A percentile compares a stretch with the other conserved stretches of the same genome.
phyloP scores from a whole-genome alignment of 2,888 invertebrate species.

The Pyrgus malvae region DNA sequence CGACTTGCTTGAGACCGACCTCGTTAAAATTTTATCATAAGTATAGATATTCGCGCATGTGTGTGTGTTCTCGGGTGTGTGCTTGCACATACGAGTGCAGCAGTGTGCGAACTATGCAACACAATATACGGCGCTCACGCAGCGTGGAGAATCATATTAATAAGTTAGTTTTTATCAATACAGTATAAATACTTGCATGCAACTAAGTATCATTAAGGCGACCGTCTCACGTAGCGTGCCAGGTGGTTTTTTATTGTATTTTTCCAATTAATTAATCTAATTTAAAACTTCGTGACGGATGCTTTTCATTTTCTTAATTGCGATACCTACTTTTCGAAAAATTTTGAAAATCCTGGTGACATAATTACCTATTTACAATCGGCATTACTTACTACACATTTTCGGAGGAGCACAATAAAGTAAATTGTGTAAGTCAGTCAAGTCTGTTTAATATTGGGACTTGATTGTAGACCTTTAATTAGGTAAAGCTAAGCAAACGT shows the following conservation, averaged over 20 bases:
- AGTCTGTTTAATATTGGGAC: too few species aligned
- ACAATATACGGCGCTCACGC: constrained; percentile 42
- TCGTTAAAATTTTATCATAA: constrained; percentile 31
- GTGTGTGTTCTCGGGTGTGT: constrained; percentile 12
- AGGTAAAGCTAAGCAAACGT: too few species aligned
- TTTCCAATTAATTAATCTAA: constrained; percentile 31
- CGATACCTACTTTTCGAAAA: constrained; percentile 14
- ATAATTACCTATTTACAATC: too few species aligned
- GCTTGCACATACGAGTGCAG: constrained; percentile 6
- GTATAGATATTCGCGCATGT: constrained; percentile 26
- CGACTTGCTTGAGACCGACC: constrained; percentile 21
- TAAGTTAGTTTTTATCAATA: constrained; percentile 54
- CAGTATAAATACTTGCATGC: constrained; percentile 37
- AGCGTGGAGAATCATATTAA: constrained; percentile 57
- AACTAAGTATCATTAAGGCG: constrained; percentile 30
- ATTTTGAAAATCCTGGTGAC: background rate
- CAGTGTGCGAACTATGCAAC: constrained; percentile 32
- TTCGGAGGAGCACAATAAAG: too few species aligned
- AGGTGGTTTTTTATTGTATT: constrained; percentile 23
- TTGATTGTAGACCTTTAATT: too few species aligned
- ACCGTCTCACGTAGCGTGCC: constrained; percentile 27
- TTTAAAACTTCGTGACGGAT: constrained; percentile 24
- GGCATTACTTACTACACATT: too few species aligned
- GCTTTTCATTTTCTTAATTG: constrained; percentile 15
- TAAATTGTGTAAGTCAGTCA: too few species aligned